Conservation (phyloP, 1,140 invertebrate species). For the Paraescarpia echinospica region DNA sequence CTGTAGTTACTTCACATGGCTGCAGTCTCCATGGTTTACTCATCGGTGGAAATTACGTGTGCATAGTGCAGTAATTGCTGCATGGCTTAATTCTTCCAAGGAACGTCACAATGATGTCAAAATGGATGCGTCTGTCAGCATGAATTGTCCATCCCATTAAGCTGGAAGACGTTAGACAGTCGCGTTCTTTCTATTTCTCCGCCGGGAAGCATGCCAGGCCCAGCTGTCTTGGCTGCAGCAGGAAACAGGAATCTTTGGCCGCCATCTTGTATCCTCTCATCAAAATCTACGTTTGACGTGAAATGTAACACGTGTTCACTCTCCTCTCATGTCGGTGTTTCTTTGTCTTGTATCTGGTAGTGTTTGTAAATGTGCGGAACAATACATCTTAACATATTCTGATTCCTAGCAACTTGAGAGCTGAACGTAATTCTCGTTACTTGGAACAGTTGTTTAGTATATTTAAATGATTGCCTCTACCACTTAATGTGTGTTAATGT, state of each 20-base stretch:
- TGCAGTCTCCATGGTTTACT: neutral
- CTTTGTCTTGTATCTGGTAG: neutral
- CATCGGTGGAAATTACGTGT: neutral
- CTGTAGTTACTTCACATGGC: neutral
- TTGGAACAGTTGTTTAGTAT: neutral
- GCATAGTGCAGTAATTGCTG: neutral
- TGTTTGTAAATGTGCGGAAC: neutral
- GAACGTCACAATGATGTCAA: neutral
- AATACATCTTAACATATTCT: neutral
- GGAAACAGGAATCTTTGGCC: neutral
- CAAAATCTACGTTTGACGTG: too few species aligned
- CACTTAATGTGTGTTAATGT: too few species aligned
- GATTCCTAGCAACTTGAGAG: neutral
- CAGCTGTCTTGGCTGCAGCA: neutral
- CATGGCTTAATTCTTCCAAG: neutral
- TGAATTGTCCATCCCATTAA: neutral
- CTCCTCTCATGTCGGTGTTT: neutral
- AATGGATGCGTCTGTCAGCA: neutral
- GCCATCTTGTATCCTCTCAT: neutral
- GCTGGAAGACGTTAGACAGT: neutral
- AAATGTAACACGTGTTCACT: too few species aligned
- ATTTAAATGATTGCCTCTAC: neutral
- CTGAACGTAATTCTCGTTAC: neutral
- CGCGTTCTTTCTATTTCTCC: neutral
- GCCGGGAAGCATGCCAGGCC: neutral